Base-by-base conservation (phyloP, 1,140 invertebrate genomes). In the Protaetia brevitarsis region DNA sequence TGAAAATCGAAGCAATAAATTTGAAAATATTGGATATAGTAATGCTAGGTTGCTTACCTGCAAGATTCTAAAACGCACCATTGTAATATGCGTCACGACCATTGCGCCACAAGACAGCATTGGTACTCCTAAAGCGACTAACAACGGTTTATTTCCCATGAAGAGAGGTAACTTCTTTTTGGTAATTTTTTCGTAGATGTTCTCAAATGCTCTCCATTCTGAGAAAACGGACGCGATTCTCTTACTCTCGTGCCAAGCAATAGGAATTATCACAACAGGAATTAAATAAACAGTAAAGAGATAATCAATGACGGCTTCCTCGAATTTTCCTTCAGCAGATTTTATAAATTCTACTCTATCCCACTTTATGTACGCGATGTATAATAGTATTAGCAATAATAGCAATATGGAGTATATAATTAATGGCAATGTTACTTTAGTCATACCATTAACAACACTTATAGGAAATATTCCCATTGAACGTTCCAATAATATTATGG, bases 251-350 rank as follows among this genome's bases (percentile, higher is more conserved):
- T 83, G 85, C 83, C 86, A 87, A 27, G 85, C 69, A 37, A 88
- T 79, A 0, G 86, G 86, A 62, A 87, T 80, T 0, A 82, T 76
- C 11, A 84, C 75, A 71, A 87, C 82, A 0, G 87, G 87, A 63
- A 87, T 79, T 27, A 88, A 79, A 73, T 88, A 87, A 0, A 88
- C 83, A 2, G 85, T 83, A 71, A 88, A 88, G 1, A 88, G 74
- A 72, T 88, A 88, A 62, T 85, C 86, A 68, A 88, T 88, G 1
- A 88, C 87, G 1, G 86, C 86, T 75, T 88, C 86, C 71, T 88
- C 87, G 66, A 88, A 88, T 60, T 84, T 82, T 0, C 85, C 86
- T 70, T 86, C 86, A n/a, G 84, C 74, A 0, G 82, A 82, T 27
- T 79, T 74, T 19, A 85, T 78, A 64, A 86, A 83, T 66, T 84